A percentile compares a stretch with the other conserved stretches of the same genome.
These are phyloP conservation scores for Tetragnatha versicolor DNA, from an alignment of 1,140 invertebrate genomes.

Conservation along the genomic window DNA sequence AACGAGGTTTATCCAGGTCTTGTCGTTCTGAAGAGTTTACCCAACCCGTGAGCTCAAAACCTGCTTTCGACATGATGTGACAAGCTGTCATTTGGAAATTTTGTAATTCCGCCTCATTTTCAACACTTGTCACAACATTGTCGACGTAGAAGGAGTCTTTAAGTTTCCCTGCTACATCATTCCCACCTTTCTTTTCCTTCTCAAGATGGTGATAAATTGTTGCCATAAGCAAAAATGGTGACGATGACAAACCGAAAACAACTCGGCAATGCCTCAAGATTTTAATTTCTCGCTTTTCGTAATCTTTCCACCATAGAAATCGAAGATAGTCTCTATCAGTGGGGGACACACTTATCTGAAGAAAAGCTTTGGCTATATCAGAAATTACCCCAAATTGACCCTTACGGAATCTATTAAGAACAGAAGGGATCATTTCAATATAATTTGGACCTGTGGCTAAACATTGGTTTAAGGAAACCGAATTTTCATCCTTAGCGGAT, in stretches of 20 bases:
- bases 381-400: not conserved
- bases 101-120: not conserved
- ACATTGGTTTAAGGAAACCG: not conserved
- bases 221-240: not conserved
- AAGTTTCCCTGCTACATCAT: not conserved
- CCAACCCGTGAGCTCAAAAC: constrained; percentile 1
- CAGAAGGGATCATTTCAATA: not conserved
- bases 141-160: not conserved
- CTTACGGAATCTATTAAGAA: not conserved
- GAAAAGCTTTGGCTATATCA: not conserved
- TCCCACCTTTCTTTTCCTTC: not conserved
- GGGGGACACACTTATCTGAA: not conserved
- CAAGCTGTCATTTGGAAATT: not conserved
- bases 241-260: not conserved
- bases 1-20: not conserved
- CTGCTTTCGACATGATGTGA: not conserved
- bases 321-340: not conserved
- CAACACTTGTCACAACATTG: not conserved
- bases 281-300: not conserved
- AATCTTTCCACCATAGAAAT: constrained; percentile 1
- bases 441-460: not conserved
- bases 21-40: not conserved
- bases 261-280: not conserved
- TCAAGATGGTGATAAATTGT: not conserved
- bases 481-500: not conserved